Evolutionary conservation across 2,797 vertebrate genomes (phyloP).

Genomic region (Parambassis ranga): DNA sequence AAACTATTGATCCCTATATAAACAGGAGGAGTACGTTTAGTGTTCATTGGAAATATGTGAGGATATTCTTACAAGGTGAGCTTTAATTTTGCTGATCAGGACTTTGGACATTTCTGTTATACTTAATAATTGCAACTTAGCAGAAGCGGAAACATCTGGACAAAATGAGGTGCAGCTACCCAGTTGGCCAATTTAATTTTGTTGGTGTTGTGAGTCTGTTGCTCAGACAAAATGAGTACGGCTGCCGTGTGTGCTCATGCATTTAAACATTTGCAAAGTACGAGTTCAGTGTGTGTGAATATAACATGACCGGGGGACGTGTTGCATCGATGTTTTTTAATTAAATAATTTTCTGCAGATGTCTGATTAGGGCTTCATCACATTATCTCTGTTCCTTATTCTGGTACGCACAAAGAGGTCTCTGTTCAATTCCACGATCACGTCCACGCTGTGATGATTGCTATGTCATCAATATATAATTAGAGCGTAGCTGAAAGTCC

Average conservation of each 20-base stretch:
- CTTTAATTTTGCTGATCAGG: constrained; percentile 16
- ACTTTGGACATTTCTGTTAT: constrained; percentile 10
- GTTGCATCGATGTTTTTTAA: background rate
- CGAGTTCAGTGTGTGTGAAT: background rate
- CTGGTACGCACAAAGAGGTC: background rate
- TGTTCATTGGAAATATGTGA: too few relatives aligned
- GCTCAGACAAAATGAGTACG: constrained; percentile 14
- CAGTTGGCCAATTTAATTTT: constrained; percentile 43
- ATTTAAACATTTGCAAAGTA: background rate
- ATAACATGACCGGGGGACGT: background rate
- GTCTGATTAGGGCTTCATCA: background rate
- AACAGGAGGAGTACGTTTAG: background rate
- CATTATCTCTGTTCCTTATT: background rate
- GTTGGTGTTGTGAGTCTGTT: constrained; percentile 34
- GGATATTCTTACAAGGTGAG: background rate
- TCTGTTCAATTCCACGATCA: constrained; percentile 20
- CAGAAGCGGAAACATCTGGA: constrained; percentile 43
- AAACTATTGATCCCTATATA: constrained; percentile 2
- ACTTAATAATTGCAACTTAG: constrained; percentile 21
- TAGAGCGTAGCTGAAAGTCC: constrained; percentile 55
- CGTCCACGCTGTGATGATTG: constrained; percentile 50
- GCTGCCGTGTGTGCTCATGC: background rate
- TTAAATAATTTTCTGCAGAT: background rate
- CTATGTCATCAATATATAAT: constrained; percentile 73
- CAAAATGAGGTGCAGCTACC: constrained; percentile 1